phyloP scores from a whole-genome alignment of 1,140 invertebrate species.

The Listronotus bonariensis region DNA sequence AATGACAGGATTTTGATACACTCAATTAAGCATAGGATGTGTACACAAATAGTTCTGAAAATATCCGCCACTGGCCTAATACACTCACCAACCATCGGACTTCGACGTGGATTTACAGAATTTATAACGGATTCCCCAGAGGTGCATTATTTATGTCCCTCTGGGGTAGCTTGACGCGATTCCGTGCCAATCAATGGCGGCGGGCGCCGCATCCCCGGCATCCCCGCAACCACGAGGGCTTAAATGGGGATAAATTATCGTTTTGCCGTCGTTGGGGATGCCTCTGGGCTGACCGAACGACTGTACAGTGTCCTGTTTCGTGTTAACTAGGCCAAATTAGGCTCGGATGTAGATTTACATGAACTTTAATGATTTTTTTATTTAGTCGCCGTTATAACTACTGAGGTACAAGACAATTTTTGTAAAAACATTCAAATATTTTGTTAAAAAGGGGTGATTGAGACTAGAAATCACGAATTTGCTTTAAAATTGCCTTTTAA shows the following conservation, averaged over 20 bases:
- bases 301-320: constrained; percentile 20
- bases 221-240: constrained; percentile 43
- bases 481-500: too few species aligned
- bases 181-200: constrained; percentile 52
- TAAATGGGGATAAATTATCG: constrained; percentile 54
- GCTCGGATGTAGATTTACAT: constrained; percentile 10
- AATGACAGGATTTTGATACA: too few species aligned
- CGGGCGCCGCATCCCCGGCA: constrained; percentile 42
- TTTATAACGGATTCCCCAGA: constrained; percentile 48
- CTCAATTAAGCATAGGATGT: too few species aligned
- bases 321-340: constrained; percentile 33
- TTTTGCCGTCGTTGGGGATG: constrained; percentile 33
- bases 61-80: constrained; percentile 20
- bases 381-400: too few species aligned
- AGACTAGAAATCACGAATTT: too few species aligned
- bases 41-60: too few species aligned
- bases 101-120: constrained; percentile 41
- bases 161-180: constrained; percentile 52
- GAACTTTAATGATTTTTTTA: neutral
- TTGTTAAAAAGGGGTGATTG: too few species aligned
- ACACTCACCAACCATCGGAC: constrained; percentile 14
- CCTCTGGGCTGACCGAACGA: constrained; percentile 17
- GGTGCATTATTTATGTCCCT: constrained; percentile 54
- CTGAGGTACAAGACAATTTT: too few species aligned
- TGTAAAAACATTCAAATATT: too few species aligned